Conservation (phyloP, 2,113 vertebrate species). For the Colinus virginianus region DNA sequence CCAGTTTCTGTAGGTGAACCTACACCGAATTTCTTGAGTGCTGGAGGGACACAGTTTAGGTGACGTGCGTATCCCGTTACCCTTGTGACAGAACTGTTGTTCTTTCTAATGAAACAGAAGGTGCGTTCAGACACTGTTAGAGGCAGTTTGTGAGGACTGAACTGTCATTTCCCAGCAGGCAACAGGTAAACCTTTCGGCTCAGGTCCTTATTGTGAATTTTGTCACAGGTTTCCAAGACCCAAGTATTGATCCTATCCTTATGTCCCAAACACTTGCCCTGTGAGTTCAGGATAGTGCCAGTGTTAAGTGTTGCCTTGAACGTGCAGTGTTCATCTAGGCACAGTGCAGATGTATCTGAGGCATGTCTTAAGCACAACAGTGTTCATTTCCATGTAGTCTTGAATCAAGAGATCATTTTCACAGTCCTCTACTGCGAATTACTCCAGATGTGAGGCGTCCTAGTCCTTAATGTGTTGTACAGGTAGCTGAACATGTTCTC, state of each 20-base stretch:
- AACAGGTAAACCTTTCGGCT: conserved; percentile 19
- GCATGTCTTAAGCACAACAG: neutral
- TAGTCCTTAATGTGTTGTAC: neutral
- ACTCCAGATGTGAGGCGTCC: neutral
- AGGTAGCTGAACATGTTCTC: neutral
- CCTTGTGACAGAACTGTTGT: neutral
- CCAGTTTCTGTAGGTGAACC: neutral
- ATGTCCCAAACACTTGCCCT: neutral
- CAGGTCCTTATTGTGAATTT: neutral
- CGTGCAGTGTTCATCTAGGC: neutral
- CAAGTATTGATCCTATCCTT: neutral
- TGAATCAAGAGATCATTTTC: neutral
- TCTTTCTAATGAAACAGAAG: neutral
- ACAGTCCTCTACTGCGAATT: neutral
- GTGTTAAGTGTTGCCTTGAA: neutral
- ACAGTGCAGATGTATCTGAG: neutral
- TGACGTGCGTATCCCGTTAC: neutral
- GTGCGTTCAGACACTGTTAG: neutral
- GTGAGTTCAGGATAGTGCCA: conserved; percentile 10
- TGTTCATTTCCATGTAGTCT: neutral
- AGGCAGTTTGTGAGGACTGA: neutral
- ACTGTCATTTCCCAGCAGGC: neutral
- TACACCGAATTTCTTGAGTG: neutral
- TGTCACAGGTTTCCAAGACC: neutral
- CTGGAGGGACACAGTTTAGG: neutral